Percentiles rank a stretch among this genome's conserved stretches.
phyloP scores from a whole-genome alignment of 2,888 invertebrate genomes.

The Lissocephala sabroskyi region DNA sequence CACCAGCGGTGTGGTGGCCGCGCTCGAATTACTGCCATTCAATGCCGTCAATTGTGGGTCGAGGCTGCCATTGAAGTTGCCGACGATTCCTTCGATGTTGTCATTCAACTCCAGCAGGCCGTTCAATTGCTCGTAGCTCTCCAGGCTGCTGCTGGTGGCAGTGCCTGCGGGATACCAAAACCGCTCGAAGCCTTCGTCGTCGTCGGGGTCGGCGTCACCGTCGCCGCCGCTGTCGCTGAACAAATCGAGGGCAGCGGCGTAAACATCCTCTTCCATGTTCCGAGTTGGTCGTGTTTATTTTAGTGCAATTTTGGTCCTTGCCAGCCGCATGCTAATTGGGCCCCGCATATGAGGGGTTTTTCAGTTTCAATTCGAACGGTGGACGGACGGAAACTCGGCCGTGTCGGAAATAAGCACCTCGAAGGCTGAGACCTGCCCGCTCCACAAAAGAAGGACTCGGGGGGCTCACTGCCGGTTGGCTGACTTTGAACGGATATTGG shows the following conservation, averaged over 20 bases:
- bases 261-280: conserved; percentile 65
- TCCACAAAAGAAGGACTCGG: background rate
- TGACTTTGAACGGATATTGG: conserved; percentile 43
- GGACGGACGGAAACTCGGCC: conserved; percentile 30
- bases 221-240: conserved; percentile 34
- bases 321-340: conserved; percentile 42
- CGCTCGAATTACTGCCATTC: background rate
- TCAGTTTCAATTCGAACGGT: conserved; percentile 27
- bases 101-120: conserved; percentile 34
- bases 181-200: conserved; percentile 9
- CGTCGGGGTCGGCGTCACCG: conserved; percentile 16
- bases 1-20: no score
- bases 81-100: no score
- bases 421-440: no score
- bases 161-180: conserved; percentile 12
- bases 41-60: background rate
- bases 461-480: background rate
- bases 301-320: conserved; percentile 1
- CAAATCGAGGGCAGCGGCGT: conserved; percentile 39
- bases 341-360: conserved; percentile 26
- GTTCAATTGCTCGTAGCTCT: conserved; percentile 33
- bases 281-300: conserved; percentile 1
- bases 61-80: conserved; percentile 3
- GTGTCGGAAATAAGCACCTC: conserved; percentile 35
- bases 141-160: conserved; percentile 27